phyloP scores from a whole-genome alignment of 2,888 invertebrate genomes.

The Agriotes lineatus region DNA sequence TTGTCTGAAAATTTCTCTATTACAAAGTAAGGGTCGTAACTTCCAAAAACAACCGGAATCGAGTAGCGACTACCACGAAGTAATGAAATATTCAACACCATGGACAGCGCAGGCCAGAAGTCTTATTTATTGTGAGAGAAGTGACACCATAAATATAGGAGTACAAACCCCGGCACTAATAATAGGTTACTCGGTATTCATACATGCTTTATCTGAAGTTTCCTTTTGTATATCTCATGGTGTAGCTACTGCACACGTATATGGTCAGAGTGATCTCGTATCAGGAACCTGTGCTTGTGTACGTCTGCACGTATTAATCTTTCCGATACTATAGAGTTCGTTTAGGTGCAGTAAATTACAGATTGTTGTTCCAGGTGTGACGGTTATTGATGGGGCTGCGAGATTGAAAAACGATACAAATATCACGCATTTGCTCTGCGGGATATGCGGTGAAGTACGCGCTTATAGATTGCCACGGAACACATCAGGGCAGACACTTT shows the following conservation, averaged over 20 bases:
- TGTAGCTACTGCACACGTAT: constrained; percentile 32
- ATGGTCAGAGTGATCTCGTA: constrained; percentile 19
- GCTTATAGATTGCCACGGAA: too few relatives aligned
- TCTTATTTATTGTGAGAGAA: constrained; percentile 24
- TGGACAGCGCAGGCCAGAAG: constrained; percentile 13
- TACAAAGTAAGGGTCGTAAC: too few relatives aligned
- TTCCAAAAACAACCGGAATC: too few relatives aligned
- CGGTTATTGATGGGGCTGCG: constrained; percentile 46
- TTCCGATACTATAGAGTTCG: constrained; percentile 24
- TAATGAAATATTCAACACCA: constrained; percentile 18
- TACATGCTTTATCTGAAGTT: constrained; percentile 34
- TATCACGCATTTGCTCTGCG: constrained; percentile 42
- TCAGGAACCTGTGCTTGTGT: constrained; percentile 19
- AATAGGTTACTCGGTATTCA: constrained; percentile 30
- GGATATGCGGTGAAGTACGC: constrained; percentile 11
- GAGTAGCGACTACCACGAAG: constrained; percentile 1
- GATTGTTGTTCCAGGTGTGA: constrained; percentile 47
- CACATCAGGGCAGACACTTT: too few relatives aligned
- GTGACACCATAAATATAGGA: constrained; percentile 26
- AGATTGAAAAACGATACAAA: constrained; percentile 49
- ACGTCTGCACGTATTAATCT: constrained; percentile 22
- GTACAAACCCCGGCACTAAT: constrained; percentile 29
- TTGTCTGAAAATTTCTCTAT: too few relatives aligned
- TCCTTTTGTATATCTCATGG: constrained; percentile 26
- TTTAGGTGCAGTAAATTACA: constrained; percentile 30